Conservation (phyloP, 2,888 invertebrate species). For the Physocephala rufipes region DNA sequence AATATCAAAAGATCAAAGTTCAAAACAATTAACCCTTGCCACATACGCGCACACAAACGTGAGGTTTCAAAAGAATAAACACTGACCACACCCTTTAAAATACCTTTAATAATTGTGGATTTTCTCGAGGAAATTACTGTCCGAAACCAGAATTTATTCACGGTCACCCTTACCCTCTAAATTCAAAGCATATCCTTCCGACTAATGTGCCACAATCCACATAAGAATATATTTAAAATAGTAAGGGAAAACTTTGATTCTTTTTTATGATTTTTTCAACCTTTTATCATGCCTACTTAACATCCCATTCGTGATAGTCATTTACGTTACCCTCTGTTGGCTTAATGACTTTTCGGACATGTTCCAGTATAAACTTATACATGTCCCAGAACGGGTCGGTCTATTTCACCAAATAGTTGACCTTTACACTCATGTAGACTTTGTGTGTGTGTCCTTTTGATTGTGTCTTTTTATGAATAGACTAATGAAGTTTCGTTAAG, state of each 20-base stretch:
- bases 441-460: too few relatives aligned
- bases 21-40: constrained; percentile 35
- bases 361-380: too few relatives aligned
- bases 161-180: not conserved
- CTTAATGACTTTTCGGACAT: not conserved
- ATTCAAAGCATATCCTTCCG: too few relatives aligned
- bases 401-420: too few relatives aligned
- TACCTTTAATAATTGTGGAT: constrained; percentile 25
- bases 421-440: too few relatives aligned
- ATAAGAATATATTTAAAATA: too few relatives aligned
- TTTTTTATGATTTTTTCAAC: constrained; percentile 37
- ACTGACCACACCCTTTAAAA: not conserved
- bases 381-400: too few relatives aligned
- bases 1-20: constrained; percentile 41
- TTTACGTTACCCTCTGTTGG: constrained; percentile 10
- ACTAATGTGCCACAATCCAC: too few relatives aligned
- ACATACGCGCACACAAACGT: constrained; percentile 22
- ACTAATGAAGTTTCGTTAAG: constrained; percentile 29
- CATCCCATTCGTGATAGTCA: not conserved
- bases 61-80: constrained; percentile 41
- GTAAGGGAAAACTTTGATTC: constrained; percentile 35
- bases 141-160: not conserved
- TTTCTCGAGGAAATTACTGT: constrained; percentile 10
- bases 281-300: constrained; percentile 1
- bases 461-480: constrained; percentile 15